phyloP scores from a whole-genome alignment of 2,113 vertebrate genomes.

The Cariama cristata region DNA sequence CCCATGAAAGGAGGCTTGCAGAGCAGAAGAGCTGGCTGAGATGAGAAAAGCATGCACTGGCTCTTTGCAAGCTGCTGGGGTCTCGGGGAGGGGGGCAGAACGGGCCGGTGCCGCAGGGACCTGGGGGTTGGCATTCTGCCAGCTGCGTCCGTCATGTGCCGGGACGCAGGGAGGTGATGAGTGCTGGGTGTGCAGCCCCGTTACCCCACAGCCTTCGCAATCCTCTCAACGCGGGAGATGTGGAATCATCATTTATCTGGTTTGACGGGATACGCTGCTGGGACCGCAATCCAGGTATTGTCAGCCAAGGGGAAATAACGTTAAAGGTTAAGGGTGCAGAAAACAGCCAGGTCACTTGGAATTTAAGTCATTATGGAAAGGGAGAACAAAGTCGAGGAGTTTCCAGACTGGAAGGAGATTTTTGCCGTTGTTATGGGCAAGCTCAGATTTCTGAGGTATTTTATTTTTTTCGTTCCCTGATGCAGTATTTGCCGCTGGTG shows the following conservation, averaged over 20 bases:
- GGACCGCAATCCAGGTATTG: not conserved
- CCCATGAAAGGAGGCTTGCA: fast-evolving
- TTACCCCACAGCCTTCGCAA: not conserved
- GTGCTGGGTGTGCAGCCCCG: not conserved
- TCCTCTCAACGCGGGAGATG: not conserved
- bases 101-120: fast-evolving
- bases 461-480: not conserved
- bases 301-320: not conserved
- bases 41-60: not conserved
- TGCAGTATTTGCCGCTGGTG: not conserved
- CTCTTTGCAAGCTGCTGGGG: fast-evolving
- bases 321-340: not conserved
- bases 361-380: not conserved
- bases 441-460: not conserved
- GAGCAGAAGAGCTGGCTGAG: not conserved
- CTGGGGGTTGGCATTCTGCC: fast-evolving
- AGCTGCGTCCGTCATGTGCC: not conserved
- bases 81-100: not conserved
- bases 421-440: not conserved
- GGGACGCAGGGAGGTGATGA: not conserved
- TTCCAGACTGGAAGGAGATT: not conserved
- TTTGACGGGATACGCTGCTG: not conserved
- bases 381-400: not conserved
- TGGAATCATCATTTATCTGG: not conserved
- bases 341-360: not conserved